Percentiles rank a stretch among this genome's conserved stretches.
Evolutionary conservation across 1,140 invertebrate genomes (phyloP).

Genomic region (Brevipalpus yothersi): DNA sequence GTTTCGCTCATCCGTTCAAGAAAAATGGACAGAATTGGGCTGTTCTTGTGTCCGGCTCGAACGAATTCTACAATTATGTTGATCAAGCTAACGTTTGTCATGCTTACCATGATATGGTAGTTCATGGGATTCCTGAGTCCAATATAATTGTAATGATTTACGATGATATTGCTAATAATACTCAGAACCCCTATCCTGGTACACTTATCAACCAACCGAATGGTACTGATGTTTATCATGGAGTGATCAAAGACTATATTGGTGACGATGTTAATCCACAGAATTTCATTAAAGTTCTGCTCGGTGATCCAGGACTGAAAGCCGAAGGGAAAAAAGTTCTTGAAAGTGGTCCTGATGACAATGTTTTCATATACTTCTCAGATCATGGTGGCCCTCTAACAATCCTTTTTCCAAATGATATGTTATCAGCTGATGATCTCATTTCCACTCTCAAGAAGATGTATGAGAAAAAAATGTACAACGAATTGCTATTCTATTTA

Average conservation of each 20-base stretch:
- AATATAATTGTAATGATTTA: slow-evolving; percentile 37
- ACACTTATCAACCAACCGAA: slow-evolving; percentile 31
- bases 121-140: slow-evolving; percentile 30
- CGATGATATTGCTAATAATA: slow-evolving; percentile 33
- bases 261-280: slow-evolving; percentile 21
- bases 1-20: too few relatives aligned
- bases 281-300: slow-evolving; percentile 30
- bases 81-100: slow-evolving; percentile 38
- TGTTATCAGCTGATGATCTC: slow-evolving; percentile 21
- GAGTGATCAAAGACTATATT: slow-evolving; percentile 31
- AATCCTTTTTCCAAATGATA: slow-evolving; percentile 27
- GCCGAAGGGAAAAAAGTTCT: slow-evolving; percentile 16
- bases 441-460: slow-evolving; percentile 22
- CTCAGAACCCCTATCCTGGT: slow-evolving; percentile 29
- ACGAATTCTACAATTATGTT: slow-evolving; percentile 30
- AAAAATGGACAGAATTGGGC: neutral
- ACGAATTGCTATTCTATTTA: slow-evolving; percentile 31
- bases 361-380: slow-evolving; percentile 36
- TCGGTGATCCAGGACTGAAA: slow-evolving; percentile 21
- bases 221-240: slow-evolving; percentile 31
- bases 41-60: slow-evolving; percentile 21
- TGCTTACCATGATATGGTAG: slow-evolving; percentile 32
- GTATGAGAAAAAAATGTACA: slow-evolving; percentile 22
- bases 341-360: slow-evolving; percentile 29
- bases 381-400: slow-evolving; percentile 36